Percentiles rank a stretch among this genome's conserved stretches.
Conservation (phyloP, 2,888 invertebrate species). For the Rhopalosiphum nymphaeae region DNA sequence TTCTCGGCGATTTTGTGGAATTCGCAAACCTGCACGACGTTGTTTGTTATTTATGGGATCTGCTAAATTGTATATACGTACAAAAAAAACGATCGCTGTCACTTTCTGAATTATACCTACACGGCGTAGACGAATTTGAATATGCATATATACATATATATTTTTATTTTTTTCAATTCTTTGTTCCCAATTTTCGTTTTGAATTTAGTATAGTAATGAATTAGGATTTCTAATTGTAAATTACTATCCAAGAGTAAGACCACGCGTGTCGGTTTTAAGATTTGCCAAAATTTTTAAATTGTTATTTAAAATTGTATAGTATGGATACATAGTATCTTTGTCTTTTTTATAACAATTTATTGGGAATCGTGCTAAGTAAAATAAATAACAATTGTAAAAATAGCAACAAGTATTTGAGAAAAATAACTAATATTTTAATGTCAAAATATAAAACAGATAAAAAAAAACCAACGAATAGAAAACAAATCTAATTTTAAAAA, state of each 20-base stretch:
- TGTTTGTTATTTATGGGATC: background rate
- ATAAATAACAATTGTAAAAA: background rate
- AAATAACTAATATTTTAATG: background rate
- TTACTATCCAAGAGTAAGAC: background rate
- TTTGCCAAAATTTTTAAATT: background rate
- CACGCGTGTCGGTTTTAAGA: background rate
- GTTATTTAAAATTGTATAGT: background rate
- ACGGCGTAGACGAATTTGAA: background rate
- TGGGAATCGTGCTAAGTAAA: background rate
- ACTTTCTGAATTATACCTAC: background rate
- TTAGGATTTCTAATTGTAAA: background rate
- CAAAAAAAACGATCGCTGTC: background rate
- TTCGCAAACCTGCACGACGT: slow-evolving; percentile 5
- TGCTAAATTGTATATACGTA: background rate
- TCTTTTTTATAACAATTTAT: background rate
- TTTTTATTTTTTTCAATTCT: background rate
- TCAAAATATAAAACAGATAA: background rate
- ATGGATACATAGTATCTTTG: too few relatives aligned
- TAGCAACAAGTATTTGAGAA: background rate
- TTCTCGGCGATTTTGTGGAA: background rate
- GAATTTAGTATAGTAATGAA: background rate
- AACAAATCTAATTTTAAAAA: background rate
- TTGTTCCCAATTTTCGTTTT: background rate
- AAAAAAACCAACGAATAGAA: background rate
- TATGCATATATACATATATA: background rate